Percentiles rank a stretch among this genome's conserved stretches.
phyloP scores from a whole-genome alignment of 2,888 invertebrate species.

The Drosophila recens region DNA sequence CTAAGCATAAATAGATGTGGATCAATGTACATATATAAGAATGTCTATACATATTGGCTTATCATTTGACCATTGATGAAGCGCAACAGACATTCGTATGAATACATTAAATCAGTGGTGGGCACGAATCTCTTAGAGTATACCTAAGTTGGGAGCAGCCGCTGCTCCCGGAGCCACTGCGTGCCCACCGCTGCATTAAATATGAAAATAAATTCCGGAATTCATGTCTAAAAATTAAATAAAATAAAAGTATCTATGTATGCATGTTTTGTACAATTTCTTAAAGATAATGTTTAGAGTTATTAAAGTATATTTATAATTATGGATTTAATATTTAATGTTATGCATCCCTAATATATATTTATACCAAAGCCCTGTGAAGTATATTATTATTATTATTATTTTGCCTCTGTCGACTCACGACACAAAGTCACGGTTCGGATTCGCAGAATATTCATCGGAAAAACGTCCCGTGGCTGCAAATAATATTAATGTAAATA shows the following conservation, averaged over 20 bases:
- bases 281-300: neutral
- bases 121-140: no score
- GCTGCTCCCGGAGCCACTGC: no score
- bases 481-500: slow-evolving; percentile 17
- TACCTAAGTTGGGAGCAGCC: no score
- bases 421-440: slow-evolving; percentile 84
- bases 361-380: slow-evolving; percentile 29
- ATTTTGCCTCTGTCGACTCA: slow-evolving; percentile 63
- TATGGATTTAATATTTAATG: neutral
- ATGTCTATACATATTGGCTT: neutral
- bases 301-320: neutral
- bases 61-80: slow-evolving; percentile 5
- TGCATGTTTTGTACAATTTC: neutral
- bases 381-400: neutral
- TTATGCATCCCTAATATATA: neutral
- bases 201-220: neutral
- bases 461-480: slow-evolving; percentile 82
- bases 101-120: neutral
- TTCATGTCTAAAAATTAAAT: neutral
- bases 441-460: slow-evolving; percentile 82
- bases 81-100: neutral
- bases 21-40: neutral
- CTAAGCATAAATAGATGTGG: neutral
- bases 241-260: neutral
- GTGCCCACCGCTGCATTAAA: no score